Percentiles rank a stretch among this genome's conserved stretches.
Evolutionary conservation across 2,113 vertebrate species (phyloP).

Genomic region (Ailurus styani): DNA sequence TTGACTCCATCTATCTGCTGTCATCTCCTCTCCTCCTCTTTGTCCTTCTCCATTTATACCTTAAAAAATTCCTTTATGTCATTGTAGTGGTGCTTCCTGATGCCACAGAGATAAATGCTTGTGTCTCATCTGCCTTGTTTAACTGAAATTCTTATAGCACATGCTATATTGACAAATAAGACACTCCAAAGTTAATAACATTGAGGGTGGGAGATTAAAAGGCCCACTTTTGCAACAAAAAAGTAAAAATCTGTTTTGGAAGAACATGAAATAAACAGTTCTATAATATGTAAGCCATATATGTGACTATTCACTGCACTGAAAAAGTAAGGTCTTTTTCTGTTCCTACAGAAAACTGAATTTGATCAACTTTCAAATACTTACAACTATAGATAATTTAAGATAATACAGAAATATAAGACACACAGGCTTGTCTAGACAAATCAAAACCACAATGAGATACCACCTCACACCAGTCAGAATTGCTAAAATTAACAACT

Average conservation of each 20-base stretch:
- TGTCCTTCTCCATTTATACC: background rate
- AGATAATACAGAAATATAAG: background rate
- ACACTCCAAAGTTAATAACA: background rate
- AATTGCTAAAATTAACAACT: no score
- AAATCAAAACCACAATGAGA: background rate
- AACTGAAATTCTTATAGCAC: background rate
- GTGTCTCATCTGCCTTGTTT: background rate
- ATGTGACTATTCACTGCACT: background rate
- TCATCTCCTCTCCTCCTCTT: background rate
- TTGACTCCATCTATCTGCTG: background rate
- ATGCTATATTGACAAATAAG: background rate
- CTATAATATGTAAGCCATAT: background rate
- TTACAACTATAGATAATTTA: conserved; percentile 11
- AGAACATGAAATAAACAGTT: background rate
- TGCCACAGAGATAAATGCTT: background rate
- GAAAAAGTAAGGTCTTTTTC: background rate
- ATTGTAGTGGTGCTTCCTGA: background rate
- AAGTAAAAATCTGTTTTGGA: background rate
- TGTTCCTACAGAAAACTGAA: background rate
- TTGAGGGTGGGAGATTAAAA: background rate
- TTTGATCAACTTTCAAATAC: background rate
- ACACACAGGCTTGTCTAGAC: background rate
- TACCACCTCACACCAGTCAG: background rate
- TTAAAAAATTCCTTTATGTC: background rate
- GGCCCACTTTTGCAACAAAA: background rate